Evolutionary conservation across 2,888 invertebrate species (phyloP).

Genomic region (Hydrotaea diabolus): DNA sequence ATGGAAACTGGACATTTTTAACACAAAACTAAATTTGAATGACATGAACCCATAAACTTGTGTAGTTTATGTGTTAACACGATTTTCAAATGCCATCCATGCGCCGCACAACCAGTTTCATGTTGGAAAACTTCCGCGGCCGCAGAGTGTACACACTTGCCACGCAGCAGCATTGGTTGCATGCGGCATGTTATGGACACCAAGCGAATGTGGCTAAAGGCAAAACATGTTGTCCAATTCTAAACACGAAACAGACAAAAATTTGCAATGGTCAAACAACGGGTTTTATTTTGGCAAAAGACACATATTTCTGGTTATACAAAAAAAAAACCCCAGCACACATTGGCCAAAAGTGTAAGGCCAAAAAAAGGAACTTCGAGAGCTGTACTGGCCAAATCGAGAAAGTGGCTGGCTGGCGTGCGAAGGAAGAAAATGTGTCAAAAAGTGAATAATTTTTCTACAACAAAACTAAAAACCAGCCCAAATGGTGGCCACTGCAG

Average conservation of each 20-base stretch:
- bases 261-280: constrained; percentile 33
- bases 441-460: constrained; percentile 12
- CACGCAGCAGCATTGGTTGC: constrained; percentile 24
- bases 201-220: constrained; percentile 3
- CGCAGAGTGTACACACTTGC: constrained; percentile 16
- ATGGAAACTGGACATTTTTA: constrained; percentile 28
- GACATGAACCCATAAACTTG: constrained; percentile 32
- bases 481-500: background rate
- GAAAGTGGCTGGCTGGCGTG: background rate
- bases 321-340: background rate
- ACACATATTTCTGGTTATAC: background rate
- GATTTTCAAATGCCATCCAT: constrained; percentile 17
- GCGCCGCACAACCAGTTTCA: constrained; percentile 1
- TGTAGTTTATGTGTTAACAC: constrained; percentile 36
- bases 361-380: constrained; percentile 5
- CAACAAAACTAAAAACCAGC: background rate
- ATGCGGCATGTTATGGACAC: background rate
- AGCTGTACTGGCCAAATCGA: background rate
- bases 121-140: background rate
- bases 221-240: constrained; percentile 32
- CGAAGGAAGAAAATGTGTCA: constrained; percentile 35
- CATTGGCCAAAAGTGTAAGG: background rate
- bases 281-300: constrained; percentile 33
- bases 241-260: background rate
- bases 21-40: constrained; percentile 14